Conservation (phyloP, 1,140 invertebrate species). For the Listronotus oregonensis region DNA sequence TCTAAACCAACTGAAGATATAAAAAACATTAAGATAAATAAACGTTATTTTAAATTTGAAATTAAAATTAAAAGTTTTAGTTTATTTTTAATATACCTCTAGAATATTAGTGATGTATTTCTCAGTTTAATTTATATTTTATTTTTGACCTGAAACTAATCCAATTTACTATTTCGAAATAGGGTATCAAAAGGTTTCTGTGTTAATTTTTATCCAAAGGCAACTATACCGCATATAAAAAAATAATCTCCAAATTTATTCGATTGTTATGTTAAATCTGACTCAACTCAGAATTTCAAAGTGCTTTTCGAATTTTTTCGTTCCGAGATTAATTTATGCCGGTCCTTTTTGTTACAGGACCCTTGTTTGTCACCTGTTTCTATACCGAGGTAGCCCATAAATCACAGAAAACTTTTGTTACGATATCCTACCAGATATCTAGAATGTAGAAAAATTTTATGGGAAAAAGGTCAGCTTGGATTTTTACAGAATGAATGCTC, state of each 20-base stretch:
- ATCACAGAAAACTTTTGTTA: constrained; percentile 26
- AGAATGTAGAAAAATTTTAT: constrained; percentile 30
- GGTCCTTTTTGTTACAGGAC: constrained; percentile 25
- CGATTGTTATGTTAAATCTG: constrained; percentile 30
- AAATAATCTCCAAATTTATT: constrained; percentile 23
- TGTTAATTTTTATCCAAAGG: constrained; percentile 9
- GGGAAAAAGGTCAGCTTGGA: constrained; percentile 25
- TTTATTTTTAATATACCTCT: no score
- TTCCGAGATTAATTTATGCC: constrained; percentile 26
- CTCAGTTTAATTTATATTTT: no score
- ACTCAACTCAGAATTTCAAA: constrained; percentile 16
- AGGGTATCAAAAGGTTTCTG: constrained; percentile 5
- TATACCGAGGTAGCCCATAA: constrained; percentile 28
- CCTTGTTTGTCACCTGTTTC: constrained; percentile 35
- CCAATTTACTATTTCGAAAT: no score
- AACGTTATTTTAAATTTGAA: no score
- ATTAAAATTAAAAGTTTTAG: no score
- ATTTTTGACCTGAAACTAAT: no score
- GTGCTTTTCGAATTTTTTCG: constrained; percentile 22
- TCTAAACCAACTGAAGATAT: no score
- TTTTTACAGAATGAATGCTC: constrained; percentile 13
- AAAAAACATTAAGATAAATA: no score
- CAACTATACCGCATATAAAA: constrained; percentile 11
- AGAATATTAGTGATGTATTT: no score
- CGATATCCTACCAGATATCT: constrained; percentile 21